Evolutionary conservation across 2,113 vertebrate species (phyloP), one percentile per base, ranked within the genome.

Genomic region (Odocoileus virginianus): DNA sequence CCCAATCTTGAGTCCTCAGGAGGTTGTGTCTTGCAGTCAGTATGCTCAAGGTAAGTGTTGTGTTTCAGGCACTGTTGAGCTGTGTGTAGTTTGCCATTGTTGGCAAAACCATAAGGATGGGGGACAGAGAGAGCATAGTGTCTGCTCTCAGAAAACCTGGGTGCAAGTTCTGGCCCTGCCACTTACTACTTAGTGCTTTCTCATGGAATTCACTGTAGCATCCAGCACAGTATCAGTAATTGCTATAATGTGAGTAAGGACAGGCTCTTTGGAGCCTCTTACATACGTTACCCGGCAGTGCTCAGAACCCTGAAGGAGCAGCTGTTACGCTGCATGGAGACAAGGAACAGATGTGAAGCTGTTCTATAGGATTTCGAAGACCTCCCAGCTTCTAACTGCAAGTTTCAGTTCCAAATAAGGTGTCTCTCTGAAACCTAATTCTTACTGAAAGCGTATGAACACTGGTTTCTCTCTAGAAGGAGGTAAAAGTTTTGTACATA

Each of bases 21-120:
- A 99, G 85, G 98, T 99, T 23, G 99, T 99, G 84, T 99, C 99
- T 97, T 99, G 99, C 95, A 99, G 99, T 19, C 96, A 99, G 27
- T 99, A 99, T 95, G 99, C 99, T 89, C 99, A 99, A 99, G 99
- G 99, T 99, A 98, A 98, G 97, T 87, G 33, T 9, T 15, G 3
- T 19, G 47, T 95, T 83, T 74, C 50, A 71, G 23, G 58, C 2
- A 15, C 25, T 57, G 0, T 87, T 87, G 89, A 45, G 3, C 25
- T 30, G 1, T 47, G 2, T 92, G 30, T 71, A 45, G 13, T 27
- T 50, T 47, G 27, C n/a, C 33, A 10, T 47, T 45, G 17, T 21
- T 71, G 36, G 40, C 28, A 89, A 87, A 95, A 52, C n/a, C 43
- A 40, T 76, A 95, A 88, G 52, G 45, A 36, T 84, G 25, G 4